These are phyloP conservation scores for Megaptera novaeangliae DNA, from an alignment of 2,113 vertebrate species.

Conservation along the genomic window DNA sequence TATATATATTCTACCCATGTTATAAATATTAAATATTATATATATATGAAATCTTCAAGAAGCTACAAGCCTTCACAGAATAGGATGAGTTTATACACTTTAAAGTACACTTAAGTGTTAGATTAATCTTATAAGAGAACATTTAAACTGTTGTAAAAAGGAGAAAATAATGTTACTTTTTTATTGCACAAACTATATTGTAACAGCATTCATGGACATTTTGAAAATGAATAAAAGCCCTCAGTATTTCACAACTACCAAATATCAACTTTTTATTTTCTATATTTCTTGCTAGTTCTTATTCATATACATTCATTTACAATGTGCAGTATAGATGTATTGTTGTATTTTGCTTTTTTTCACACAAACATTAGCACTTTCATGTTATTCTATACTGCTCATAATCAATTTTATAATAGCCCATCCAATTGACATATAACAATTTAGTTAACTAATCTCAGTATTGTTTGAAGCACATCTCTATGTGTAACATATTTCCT, in stretches of 20 bases:
- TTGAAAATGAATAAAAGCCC: neutral
- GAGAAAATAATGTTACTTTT: neutral
- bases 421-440: neutral
- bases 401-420: neutral
- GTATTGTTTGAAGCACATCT: neutral
- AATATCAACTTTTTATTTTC: neutral
- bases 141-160: neutral
- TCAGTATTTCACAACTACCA: neutral
- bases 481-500: neutral
- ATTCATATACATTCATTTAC: neutral
- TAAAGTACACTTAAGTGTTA: neutral
- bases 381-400: neutral
- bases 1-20: neutral
- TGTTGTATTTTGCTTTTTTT: neutral
- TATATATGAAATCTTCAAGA: constrained; percentile 40
- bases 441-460: neutral
- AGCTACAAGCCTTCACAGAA: constrained; percentile 23
- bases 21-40: constrained; percentile 61
- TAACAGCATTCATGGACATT: neutral
- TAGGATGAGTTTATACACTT: constrained; percentile 35
- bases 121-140: neutral
- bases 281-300: neutral
- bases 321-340: neutral
- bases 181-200: neutral
- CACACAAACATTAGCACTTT: neutral